A percentile compares a stretch with the other conserved stretches of the same genome.
Evolutionary conservation across 1,140 invertebrate species (phyloP).

Genomic region (Drosophila jambulina): DNA sequence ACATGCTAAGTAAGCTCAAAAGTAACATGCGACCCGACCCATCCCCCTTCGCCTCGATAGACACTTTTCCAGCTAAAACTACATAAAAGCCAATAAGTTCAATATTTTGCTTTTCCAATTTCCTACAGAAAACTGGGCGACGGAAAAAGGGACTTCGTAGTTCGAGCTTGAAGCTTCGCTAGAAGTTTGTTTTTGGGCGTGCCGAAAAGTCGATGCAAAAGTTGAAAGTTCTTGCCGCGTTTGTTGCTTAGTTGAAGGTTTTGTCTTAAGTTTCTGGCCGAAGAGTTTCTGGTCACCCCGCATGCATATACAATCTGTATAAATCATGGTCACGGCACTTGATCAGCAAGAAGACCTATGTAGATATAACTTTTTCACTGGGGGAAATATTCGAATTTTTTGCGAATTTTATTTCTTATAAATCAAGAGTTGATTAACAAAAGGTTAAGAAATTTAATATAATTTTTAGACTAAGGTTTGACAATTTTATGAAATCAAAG

Average conservation of each 20-base stretch:
- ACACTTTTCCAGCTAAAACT: conserved; percentile 74
- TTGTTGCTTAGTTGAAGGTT: conserved; percentile 63
- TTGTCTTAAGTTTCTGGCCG: conserved; percentile 65
- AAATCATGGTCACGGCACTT: conserved; percentile 59
- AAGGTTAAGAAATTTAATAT: too few relatives aligned
- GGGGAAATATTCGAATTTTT: background rate
- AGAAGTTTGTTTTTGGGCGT: conserved; percentile 62
- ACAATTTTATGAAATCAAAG: too few relatives aligned
- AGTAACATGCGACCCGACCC: conserved; percentile 61
- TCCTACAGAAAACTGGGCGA: conserved; percentile 10
- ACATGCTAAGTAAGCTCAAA: conserved; percentile 82
- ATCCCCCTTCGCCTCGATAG: conserved; percentile 27
- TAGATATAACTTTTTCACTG: background rate
- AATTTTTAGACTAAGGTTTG: too few relatives aligned
- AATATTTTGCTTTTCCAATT: conserved; percentile 81
- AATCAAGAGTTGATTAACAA: background rate
- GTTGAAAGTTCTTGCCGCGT: conserved; percentile 54
- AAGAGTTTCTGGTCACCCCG: conserved; percentile 35
- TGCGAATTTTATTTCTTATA: background rate
- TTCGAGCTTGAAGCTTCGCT: conserved; percentile 25
- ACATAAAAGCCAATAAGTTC: conserved; percentile 82
- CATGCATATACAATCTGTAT: conserved; percentile 53
- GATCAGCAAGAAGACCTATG: conserved; percentile 45
- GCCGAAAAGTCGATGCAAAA: conserved; percentile 71
- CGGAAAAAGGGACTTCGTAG: conserved; percentile 4